phyloP scores from a whole-genome alignment of 1,140 invertebrate genomes.

The Heterodera carotae region DNA sequence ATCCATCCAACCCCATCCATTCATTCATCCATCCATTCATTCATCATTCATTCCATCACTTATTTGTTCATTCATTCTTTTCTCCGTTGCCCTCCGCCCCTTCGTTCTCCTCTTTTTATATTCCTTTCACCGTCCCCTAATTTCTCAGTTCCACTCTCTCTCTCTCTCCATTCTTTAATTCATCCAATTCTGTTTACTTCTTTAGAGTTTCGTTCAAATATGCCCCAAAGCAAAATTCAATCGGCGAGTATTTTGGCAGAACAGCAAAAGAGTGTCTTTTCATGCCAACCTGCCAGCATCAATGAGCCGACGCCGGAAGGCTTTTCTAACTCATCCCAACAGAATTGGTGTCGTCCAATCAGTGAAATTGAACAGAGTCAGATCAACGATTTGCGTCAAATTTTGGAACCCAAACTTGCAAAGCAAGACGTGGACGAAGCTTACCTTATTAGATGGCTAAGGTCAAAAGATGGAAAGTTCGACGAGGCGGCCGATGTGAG shows the following conservation, averaged over 20 bases:
- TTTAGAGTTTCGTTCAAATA: background rate
- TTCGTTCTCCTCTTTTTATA: background rate
- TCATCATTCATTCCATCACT: conserved; percentile 2
- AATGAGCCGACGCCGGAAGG: background rate
- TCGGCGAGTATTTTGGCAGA: conserved; percentile 29
- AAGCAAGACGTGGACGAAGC: conserved; percentile 48
- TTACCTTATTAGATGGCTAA: conserved; percentile 60
- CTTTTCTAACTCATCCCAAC: background rate
- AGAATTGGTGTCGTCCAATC: conserved; percentile 19
- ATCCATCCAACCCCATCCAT: background rate
- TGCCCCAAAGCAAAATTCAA: conserved; percentile 30
- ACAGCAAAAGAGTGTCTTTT: conserved; percentile 7
- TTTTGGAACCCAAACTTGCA: conserved; percentile 7
- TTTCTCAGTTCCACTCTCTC: background rate
- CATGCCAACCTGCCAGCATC: background rate
- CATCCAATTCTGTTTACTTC: background rate
- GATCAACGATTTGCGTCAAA: conserved; percentile 18
- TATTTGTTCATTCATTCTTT: conserved; percentile 3
- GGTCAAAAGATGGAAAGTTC: conserved; percentile 62
- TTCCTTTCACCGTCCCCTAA: background rate
- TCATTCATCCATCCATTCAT: conserved; percentile 4
- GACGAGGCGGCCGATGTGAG: conserved; percentile 61
- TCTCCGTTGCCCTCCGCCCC: background rate
- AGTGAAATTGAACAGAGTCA: conserved; percentile 18
- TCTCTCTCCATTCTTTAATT: background rate